These are phyloP conservation scores for Carduelis carduelis DNA, from an alignment of 2,797 vertebrate species.

Conservation along the genomic window DNA sequence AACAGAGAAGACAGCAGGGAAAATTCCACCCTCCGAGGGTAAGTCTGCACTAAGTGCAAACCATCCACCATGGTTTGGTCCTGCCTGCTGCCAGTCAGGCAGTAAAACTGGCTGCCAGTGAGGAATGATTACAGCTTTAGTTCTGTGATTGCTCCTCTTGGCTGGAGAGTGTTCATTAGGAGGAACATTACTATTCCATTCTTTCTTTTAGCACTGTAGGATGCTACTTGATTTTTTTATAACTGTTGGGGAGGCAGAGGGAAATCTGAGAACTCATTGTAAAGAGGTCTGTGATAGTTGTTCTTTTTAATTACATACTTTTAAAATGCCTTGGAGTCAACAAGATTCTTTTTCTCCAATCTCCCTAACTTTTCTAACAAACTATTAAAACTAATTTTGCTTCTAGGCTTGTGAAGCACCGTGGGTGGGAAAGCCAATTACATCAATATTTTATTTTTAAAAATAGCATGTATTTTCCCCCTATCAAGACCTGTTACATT, in stretches of 20 bases:
- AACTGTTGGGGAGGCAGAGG: background rate
- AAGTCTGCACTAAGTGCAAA: slow-evolving; percentile 38
- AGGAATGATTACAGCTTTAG: slow-evolving; percentile 63
- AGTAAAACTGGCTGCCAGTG: slow-evolving; percentile 14
- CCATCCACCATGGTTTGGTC: slow-evolving; percentile 34
- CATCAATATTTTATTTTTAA: slow-evolving; percentile 74
- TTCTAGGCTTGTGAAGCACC: slow-evolving; percentile 59
- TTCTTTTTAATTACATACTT: slow-evolving; percentile 60
- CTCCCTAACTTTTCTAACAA: slow-evolving; percentile 52
- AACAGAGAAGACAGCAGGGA: background rate
- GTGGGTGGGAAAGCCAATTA: slow-evolving; percentile 73
- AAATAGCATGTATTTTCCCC: slow-evolving; percentile 61
- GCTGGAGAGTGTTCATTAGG: slow-evolving; percentile 42
- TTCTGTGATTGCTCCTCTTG: slow-evolving; percentile 47
- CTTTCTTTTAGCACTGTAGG: slow-evolving; percentile 40
- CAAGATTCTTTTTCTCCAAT: slow-evolving; percentile 42
- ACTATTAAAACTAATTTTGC: slow-evolving; percentile 66
- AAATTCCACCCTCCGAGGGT: background rate
- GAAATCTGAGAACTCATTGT: slow-evolving; percentile 27
- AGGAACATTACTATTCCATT: slow-evolving; percentile 50
- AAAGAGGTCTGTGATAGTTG: slow-evolving; percentile 14
- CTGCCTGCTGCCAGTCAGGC: slow-evolving; percentile 36
- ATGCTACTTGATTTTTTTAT: slow-evolving; percentile 5
- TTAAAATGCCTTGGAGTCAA: slow-evolving; percentile 57
- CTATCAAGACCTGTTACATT: slow-evolving; percentile 67